Percentiles rank a stretch among this genome's conserved stretches.
Evolutionary conservation across 2,888 invertebrate species (phyloP).

Genomic region (Agriotes lineatus): DNA sequence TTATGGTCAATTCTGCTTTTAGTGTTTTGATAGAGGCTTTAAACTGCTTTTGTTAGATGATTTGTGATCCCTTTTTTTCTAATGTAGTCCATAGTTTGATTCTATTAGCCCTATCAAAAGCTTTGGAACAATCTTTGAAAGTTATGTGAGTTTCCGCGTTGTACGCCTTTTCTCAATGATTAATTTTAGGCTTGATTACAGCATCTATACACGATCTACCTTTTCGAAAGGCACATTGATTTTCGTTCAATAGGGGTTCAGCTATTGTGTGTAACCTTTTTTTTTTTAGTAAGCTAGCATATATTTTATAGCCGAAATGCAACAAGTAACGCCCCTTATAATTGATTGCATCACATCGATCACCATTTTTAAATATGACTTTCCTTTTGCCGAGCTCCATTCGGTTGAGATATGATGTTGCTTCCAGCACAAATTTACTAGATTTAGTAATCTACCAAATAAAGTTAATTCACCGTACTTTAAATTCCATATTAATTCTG

Average conservation of each 20-base stretch:
- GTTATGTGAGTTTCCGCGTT: constrained; percentile 7
- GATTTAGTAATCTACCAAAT: neutral
- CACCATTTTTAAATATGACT: neutral
- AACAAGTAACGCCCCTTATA: too few species aligned
- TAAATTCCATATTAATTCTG: neutral
- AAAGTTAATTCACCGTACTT: neutral
- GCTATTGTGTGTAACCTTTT: neutral
- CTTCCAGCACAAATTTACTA: constrained; percentile 1
- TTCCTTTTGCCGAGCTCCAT: neutral
- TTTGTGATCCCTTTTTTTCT: too few species aligned
- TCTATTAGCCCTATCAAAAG: constrained; percentile 4
- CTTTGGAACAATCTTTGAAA: too few species aligned
- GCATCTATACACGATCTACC: constrained; percentile 6
- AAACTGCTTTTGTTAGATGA: too few species aligned
- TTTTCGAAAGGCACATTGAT: too few species aligned
- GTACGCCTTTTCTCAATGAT: constrained; percentile 10
- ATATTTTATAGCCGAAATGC: constrained; percentile 2
- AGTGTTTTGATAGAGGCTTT: too few species aligned
- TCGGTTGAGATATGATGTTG: neutral
- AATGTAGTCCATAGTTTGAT: neutral
- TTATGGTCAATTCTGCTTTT: too few species aligned
- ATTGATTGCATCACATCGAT: neutral
- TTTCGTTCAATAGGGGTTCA: too few species aligned
- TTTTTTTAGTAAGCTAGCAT: neutral
- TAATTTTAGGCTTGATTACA: neutral